Conservation (phyloP, 2,888 invertebrate species). For the Catocala fraxini region DNA sequence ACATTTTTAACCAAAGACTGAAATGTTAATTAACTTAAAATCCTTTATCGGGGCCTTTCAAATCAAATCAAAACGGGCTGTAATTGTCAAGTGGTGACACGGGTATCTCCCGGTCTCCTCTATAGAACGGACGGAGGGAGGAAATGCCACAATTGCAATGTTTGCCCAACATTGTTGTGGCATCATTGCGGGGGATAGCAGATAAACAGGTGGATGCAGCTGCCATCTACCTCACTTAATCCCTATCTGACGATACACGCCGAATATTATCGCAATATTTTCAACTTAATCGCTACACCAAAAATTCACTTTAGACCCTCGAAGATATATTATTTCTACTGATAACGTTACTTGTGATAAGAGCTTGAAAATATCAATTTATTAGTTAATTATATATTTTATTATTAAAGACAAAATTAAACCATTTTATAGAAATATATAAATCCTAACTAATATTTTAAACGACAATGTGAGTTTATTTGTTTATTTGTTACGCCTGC, state of each 20-base stretch:
- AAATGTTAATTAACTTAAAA: slow-evolving; percentile 7
- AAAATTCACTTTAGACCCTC: no score
- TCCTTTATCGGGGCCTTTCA: slow-evolving; percentile 5
- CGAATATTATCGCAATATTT: not conserved
- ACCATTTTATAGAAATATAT: no score
- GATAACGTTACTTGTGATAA: no score
- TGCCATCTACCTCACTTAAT: not conserved
- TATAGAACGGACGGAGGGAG: not conserved
- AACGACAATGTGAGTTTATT: no score
- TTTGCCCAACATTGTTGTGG: not conserved
- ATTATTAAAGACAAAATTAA: no score
- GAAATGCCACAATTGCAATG: not conserved
- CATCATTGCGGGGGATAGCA: not conserved
- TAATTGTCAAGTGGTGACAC: slow-evolving; percentile 5
- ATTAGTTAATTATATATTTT: no score
- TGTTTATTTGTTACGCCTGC: no score
- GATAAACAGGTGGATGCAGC: slow-evolving; percentile 2
- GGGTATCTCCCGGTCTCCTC: not conserved
- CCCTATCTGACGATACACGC: not conserved
- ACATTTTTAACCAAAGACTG: not conserved
- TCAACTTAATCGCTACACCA: no score
- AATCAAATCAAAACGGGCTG: slow-evolving; percentile 9
- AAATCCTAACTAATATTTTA: no score
- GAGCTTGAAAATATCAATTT: no score
- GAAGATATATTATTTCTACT: no score